phyloP scores from a whole-genome alignment of 2,797 vertebrate genomes.

The Micropoecilia bifurca region DNA sequence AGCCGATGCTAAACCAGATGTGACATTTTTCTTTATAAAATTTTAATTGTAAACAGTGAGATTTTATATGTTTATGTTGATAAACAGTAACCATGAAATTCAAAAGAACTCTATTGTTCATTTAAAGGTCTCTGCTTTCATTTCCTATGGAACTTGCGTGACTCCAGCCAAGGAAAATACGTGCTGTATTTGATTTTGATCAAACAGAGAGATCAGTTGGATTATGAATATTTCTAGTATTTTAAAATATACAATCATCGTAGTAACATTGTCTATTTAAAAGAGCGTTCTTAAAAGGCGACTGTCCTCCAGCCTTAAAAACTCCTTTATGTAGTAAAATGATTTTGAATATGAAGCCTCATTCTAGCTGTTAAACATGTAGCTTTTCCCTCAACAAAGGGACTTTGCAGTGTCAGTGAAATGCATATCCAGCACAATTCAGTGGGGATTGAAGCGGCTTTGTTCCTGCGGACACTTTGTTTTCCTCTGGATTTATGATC shows the following conservation, averaged over 20 bases:
- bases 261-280: neutral
- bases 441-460: conserved; percentile 67
- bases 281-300: conserved; percentile 32
- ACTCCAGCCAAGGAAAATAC: neutral
- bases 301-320: conserved; percentile 2
- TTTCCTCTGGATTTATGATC: conserved; percentile 81
- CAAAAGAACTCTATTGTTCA: neutral
- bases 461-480: conserved; percentile 76
- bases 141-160: neutral
- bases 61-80: neutral
- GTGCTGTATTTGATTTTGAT: neutral
- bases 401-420: conserved; percentile 51
- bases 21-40: neutral
- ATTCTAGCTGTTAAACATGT: conserved; percentile 31
- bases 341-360: conserved; percentile 43
- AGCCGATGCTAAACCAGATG: neutral
- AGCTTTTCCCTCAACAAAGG: conserved; percentile 37
- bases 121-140: neutral
- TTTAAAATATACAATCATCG: neutral
- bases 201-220: neutral
- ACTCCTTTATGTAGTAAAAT: conserved; percentile 40
- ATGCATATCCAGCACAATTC: conserved; percentile 68
- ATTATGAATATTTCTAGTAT: neutral
- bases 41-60: neutral
- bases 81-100: neutral